Evolutionary conservation across 2,113 vertebrate genomes (phyloP), one percentile per base, ranked within the genome.

Genomic region (Charadrius vociferus): DNA sequence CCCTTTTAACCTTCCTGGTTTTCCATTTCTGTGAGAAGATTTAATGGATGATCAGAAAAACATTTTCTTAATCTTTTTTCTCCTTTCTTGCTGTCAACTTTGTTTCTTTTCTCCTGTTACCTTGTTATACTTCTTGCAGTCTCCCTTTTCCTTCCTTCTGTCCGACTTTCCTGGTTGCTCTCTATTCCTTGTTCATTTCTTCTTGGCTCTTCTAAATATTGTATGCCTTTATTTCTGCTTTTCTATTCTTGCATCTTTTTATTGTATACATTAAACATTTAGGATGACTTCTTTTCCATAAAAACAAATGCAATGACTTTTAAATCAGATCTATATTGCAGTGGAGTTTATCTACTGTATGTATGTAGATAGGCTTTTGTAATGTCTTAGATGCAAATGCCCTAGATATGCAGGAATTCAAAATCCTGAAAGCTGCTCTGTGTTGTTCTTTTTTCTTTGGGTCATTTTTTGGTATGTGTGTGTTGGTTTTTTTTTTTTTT

Each of bases 171-270:
- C 75, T 74, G n/a, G 10, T 52, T 80, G 36, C 12, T 86, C 3
- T 68, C 34, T 63, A 9, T 56, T 91, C 16, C 71, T 81, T 55
- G 14, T 77, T 75, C 2, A 49, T 52, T 43, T 65, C 13, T 50
- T 61, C 32, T 26, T 27, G 32, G 11, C 32, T 75, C 34, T 53
- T 87, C 27, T 67, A 74, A 62, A 63, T 75, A 79, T 7, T 71
- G 5, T 39, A 36, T 26, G 56, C 41, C 79, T 91, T 79, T 34
- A 43, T 82, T 93, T 88, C 72, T 36, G 2, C 5, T 3, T 70
- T 68, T 96, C 36, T 90, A 30, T 79, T 97, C 95, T 94, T 90
- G 45, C 27, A 43, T 63, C 15, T 73, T 95, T 95, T 93, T 81
- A 73, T 86, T 94, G 74, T 90, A 74, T 55, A 84, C 37, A 59